Conservation (phyloP, 2,888 invertebrate species). For the Thera britannica region DNA sequence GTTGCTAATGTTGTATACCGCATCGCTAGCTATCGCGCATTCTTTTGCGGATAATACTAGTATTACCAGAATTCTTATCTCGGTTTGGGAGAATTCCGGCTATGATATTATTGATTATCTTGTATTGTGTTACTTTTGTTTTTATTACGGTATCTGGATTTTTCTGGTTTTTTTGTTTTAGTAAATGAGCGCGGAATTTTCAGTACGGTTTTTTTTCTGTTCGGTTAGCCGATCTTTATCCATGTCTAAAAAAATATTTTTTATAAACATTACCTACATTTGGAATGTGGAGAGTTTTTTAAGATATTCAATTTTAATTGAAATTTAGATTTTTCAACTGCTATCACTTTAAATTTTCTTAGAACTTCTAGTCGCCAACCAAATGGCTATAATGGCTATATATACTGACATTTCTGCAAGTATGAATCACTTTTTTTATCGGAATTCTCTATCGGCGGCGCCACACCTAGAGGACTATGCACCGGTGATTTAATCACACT, state of each 20-base stretch:
- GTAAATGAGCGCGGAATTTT: no score
- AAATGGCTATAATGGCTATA: not conserved
- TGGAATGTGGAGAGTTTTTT: no score
- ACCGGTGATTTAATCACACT: conserved; percentile 10
- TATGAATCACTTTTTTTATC: conserved; percentile 55
- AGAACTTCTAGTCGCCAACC: conserved; percentile 5
- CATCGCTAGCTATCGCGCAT: conserved; percentile 52
- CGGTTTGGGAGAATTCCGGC: conserved; percentile 37
- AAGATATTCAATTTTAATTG: no score
- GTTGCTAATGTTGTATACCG: conserved; percentile 55
- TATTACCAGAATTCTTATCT: conserved; percentile 46
- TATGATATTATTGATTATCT: conserved; percentile 21
- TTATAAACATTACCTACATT: no score
- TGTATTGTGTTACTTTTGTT: conserved; percentile 16
- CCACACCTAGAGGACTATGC: conserved; percentile 63
- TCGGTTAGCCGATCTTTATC: no score
- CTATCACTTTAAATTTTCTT: no score
- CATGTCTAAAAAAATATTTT: no score
- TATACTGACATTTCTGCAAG: conserved; percentile 38
- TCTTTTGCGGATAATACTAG: conserved; percentile 53
- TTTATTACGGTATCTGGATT: not conserved
- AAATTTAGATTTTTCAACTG: no score
- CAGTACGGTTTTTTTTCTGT: no score
- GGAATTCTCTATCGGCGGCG: conserved; percentile 58
- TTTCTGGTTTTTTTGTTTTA: not conserved